Percentiles rank a stretch among this genome's conserved stretches.
Conservation (phyloP, 2,797 vertebrate species). For the Odontamblyopus lacepedii region DNA sequence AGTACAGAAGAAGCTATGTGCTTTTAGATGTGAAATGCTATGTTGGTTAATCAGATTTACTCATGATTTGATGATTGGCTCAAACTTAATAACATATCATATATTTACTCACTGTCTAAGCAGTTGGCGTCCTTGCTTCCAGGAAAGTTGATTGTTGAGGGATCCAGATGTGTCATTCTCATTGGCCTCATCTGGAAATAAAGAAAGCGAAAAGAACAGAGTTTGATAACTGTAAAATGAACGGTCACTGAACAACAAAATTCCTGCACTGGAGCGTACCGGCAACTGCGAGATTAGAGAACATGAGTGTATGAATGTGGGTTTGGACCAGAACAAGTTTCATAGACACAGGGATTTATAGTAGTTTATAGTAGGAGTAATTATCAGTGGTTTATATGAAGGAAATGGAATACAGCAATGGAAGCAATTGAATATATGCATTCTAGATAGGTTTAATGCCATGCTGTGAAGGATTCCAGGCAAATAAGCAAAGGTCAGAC, state of each 20-base stretch:
- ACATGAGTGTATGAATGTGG: background rate
- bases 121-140: constrained; percentile 97
- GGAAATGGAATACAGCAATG: too few species aligned
- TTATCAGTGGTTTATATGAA: background rate
- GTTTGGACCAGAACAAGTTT: background rate
- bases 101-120: constrained; percentile 91
- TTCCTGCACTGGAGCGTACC: constrained; percentile 52
- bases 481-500: too few species aligned
- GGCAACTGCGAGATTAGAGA: constrained; percentile 27
- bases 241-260: constrained; percentile 58
- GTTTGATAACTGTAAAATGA: constrained; percentile 19
- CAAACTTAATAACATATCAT: background rate
- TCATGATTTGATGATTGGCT: constrained; percentile 17
- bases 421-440: too few species aligned
- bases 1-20: background rate
- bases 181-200: constrained; percentile 91
- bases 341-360: background rate
- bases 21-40: background rate
- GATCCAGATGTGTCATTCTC: constrained; percentile 89
- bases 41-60: background rate
- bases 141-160: constrained; percentile 96
- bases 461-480: too few species aligned
- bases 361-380: background rate
- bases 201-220: constrained; percentile 46
- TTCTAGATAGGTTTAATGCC: too few species aligned